Evolutionary conservation across 2,888 invertebrate species (phyloP).

Genomic region (Drosophila picticornis): DNA sequence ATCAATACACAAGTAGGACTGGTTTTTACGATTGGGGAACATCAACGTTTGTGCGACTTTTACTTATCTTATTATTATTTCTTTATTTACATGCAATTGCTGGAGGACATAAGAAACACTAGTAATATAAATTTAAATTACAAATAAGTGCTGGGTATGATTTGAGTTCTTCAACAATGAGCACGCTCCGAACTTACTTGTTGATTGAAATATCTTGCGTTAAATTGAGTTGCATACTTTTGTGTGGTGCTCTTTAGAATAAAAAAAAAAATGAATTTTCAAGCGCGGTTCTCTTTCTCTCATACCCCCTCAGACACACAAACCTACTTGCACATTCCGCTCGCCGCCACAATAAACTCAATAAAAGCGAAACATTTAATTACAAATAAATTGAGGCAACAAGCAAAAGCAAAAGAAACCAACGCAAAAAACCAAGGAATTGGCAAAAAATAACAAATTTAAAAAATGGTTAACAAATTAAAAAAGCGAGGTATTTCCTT

Average conservation of each 20-base stretch:
- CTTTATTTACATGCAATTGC: background rate
- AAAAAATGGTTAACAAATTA: slow-evolving; percentile 17
- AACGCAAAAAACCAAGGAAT: slow-evolving; percentile 42
- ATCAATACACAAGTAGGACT: background rate
- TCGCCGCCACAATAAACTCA: slow-evolving; percentile 10
- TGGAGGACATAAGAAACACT: background rate
- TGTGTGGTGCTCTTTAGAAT: background rate
- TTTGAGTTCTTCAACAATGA: background rate
- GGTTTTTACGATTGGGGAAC: background rate
- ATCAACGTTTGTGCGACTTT: background rate
- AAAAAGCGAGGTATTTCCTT: slow-evolving; percentile 21
- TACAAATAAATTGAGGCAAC: slow-evolving; percentile 57
- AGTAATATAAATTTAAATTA: background rate
- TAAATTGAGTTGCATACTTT: slow-evolving; percentile 26
- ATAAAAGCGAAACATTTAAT: slow-evolving; percentile 72
- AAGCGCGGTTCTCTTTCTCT: background rate
- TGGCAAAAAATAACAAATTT: slow-evolving; percentile 1
- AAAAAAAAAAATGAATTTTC: slow-evolving; percentile 13
- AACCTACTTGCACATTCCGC: background rate
- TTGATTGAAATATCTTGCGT: background rate
- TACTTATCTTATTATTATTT: background rate
- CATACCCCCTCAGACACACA: background rate
- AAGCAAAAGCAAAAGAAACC: slow-evolving; percentile 58
- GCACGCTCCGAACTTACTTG: background rate
- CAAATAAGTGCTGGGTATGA: background rate